Evolutionary conservation across 2,888 invertebrate species (phyloP).

Genomic region (Keiferia lycopersicella): DNA sequence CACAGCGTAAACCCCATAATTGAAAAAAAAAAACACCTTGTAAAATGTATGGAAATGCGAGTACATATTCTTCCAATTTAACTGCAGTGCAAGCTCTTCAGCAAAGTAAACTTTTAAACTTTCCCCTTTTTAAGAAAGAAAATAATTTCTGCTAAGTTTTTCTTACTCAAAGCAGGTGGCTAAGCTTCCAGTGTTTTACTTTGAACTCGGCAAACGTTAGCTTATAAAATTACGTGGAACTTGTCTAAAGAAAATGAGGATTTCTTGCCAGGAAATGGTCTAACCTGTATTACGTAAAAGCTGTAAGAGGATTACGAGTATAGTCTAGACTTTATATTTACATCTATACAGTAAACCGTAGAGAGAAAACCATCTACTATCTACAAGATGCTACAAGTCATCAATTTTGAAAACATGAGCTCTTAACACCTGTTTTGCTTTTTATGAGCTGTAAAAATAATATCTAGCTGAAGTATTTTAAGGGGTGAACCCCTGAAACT

Average conservation of each 20-base stretch:
- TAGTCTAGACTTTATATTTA: too few relatives aligned
- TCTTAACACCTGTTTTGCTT: neutral
- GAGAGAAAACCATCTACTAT: neutral
- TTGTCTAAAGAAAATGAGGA: neutral
- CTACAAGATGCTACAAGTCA: neutral
- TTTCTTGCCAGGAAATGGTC: neutral
- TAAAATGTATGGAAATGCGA: too few relatives aligned
- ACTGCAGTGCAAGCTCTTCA: too few relatives aligned
- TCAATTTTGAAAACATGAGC: neutral
- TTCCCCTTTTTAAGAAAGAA: neutral
- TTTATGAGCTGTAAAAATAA: too few relatives aligned
- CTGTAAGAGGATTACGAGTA: too few relatives aligned
- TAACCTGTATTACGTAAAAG: too few relatives aligned
- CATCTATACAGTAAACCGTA: neutral
- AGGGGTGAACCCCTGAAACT: too few relatives aligned
- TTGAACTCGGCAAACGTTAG: neutral
- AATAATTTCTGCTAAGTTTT: neutral
- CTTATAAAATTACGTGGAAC: neutral
- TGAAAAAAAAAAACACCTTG: too few relatives aligned
- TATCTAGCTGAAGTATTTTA: too few relatives aligned
- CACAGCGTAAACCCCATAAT: too few relatives aligned
- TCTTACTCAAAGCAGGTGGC: neutral
- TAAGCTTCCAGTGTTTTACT: neutral
- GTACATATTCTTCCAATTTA: too few relatives aligned
- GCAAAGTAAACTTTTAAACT: too few relatives aligned